phyloP scores from a whole-genome alignment of 2,888 invertebrate genomes.

The Drosophila kokeensis region DNA sequence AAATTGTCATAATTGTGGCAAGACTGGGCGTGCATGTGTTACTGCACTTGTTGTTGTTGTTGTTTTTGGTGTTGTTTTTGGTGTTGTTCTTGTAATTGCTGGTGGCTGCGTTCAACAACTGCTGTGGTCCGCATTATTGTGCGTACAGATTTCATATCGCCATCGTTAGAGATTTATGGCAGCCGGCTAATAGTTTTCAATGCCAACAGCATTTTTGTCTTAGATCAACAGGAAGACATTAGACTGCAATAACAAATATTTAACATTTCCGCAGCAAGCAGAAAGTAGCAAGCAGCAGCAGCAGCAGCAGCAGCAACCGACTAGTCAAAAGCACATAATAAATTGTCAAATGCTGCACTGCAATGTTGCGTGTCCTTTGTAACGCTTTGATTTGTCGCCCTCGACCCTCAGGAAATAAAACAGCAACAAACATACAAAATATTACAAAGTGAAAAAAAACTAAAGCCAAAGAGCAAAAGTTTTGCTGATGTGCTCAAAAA shows the following conservation, averaged over 20 bases:
- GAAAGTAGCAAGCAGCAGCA: background rate
- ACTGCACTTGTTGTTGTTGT: conserved; percentile 41
- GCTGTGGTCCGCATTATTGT: conserved; percentile 1
- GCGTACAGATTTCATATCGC: conserved; percentile 32
- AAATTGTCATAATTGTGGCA: conserved; percentile 81
- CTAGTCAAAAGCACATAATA: conserved; percentile 68
- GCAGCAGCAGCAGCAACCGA: conserved; percentile 17
- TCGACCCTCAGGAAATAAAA: conserved; percentile 47
- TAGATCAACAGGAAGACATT: conserved; percentile 72
- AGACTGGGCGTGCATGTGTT: conserved; percentile 68
- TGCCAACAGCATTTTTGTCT: conserved; percentile 68
- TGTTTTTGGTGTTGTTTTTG: background rate
- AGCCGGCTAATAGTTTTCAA: conserved; percentile 70
- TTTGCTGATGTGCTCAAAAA: conserved; percentile 73
- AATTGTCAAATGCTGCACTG: conserved; percentile 73
- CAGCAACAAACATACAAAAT: conserved; percentile 7
- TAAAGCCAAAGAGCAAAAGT: conserved; percentile 42
- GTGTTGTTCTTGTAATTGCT: background rate
- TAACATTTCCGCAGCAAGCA: conserved; percentile 77
- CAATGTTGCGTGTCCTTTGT: conserved; percentile 63
- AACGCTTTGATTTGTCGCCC: conserved; percentile 73
- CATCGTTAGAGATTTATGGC: conserved; percentile 66
- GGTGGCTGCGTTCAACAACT: background rate
- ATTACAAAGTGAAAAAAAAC: conserved; percentile 32
- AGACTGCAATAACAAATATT: conserved; percentile 82